These are phyloP conservation scores for Hafferia zeledoni DNA, from an alignment of 2,797 vertebrate species.

Conservation along the genomic window DNA sequence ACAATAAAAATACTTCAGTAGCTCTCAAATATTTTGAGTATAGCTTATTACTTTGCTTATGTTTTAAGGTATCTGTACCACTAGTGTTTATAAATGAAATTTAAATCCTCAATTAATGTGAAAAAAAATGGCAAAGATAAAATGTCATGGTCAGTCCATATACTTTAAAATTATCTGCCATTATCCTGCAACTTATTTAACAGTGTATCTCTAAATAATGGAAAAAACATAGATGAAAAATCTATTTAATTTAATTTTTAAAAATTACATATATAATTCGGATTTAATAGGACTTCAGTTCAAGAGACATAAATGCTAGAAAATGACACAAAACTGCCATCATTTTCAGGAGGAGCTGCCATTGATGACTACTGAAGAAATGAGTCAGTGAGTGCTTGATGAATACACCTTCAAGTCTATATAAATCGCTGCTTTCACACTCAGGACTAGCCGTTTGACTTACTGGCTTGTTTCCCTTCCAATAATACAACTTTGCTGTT, in stretches of 20 bases:
- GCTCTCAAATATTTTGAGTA: neutral
- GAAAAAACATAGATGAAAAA: neutral
- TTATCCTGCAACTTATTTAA: neutral
- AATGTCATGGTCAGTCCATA: neutral
- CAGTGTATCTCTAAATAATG: neutral
- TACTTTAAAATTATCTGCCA: neutral
- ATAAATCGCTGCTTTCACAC: neutral
- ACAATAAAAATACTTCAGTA: neutral
- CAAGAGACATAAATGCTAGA: neutral
- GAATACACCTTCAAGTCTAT: neutral
- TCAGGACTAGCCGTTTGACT: neutral
- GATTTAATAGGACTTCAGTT: neutral
- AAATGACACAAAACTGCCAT: neutral
- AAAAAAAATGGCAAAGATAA: neutral
- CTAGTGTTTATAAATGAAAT: neutral
- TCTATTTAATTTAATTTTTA: neutral
- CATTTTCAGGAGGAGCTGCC: neutral
- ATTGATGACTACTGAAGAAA: neutral
- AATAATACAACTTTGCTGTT: neutral
- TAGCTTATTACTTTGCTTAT: neutral
- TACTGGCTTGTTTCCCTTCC: neutral
- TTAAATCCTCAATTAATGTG: rapidly evolving
- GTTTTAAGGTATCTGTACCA: neutral
- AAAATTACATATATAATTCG: neutral
- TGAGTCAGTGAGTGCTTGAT: neutral